Conservation (phyloP, 2,113 vertebrate species). For the Pachypanchax playfairii region DNA sequence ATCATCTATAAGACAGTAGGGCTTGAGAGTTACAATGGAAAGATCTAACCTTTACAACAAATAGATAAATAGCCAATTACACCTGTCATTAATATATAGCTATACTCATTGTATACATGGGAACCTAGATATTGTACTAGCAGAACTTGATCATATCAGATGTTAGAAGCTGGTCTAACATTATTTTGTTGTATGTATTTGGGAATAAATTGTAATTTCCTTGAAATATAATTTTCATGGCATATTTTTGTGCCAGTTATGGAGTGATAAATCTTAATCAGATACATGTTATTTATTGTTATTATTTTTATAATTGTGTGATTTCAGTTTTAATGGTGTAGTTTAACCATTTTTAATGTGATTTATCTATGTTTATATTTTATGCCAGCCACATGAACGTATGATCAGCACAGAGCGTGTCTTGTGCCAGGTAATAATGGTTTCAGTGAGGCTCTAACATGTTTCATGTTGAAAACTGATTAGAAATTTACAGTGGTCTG, state of each 20-base stretch:
- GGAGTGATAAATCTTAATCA: slow-evolving; percentile 41
- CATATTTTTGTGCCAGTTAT: slow-evolving; percentile 37
- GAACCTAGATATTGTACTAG: background rate
- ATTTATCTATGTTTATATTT: slow-evolving; percentile 45
- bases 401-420: slow-evolving; percentile 15
- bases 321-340: slow-evolving; percentile 17
- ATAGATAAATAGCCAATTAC: background rate
- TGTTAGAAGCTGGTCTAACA: background rate
- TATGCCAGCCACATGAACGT: slow-evolving; percentile 26
- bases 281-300: slow-evolving; percentile 30
- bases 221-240: slow-evolving; percentile 7
- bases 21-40: slow-evolving; percentile 1
- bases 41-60: background rate
- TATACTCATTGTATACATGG: background rate
- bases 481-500: slow-evolving; percentile 7
- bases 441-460: slow-evolving; percentile 50
- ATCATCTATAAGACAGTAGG: slow-evolving; percentile 83
- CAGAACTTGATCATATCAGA: background rate
- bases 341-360: slow-evolving; percentile 1
- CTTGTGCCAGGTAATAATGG: slow-evolving; percentile 56
- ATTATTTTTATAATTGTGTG: slow-evolving; percentile 19
- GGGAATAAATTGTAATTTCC: background rate
- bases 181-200: slow-evolving; percentile 2
- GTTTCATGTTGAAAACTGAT: slow-evolving; percentile 31
- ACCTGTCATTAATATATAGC: background rate